Evolutionary conservation across 2,888 invertebrate genomes (phyloP).

Genomic region (Dermolepida albohirtum): DNA sequence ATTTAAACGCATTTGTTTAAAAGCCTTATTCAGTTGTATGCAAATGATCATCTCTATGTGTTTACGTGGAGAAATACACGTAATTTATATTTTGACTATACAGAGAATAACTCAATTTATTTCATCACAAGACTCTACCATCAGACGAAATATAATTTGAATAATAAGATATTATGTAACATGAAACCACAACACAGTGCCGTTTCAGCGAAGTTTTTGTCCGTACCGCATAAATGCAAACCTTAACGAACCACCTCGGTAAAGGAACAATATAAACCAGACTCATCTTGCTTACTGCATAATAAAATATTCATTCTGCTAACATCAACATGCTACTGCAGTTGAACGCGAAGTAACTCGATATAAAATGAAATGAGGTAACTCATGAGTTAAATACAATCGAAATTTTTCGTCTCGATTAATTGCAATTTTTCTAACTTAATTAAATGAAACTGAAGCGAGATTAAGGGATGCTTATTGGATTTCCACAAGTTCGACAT

Average conservation of each 20-base stretch:
- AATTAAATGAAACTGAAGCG: conserved; percentile 24
- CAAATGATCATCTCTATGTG: too few species aligned
- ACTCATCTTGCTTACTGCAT: conserved; percentile 2
- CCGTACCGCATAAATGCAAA: conserved; percentile 16
- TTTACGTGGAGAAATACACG: too few species aligned
- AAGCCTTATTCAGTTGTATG: too few species aligned
- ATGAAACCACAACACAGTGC: conserved; percentile 10
- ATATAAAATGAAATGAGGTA: background rate
- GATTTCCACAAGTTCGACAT: conserved; percentile 23
- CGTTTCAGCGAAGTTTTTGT: background rate
- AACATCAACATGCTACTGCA: conserved; percentile 3
- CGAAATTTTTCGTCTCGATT: background rate
- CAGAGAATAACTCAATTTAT: conserved; percentile 24
- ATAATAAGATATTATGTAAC: conserved; percentile 28
- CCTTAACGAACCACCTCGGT: background rate
- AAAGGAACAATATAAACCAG: conserved; percentile 8
- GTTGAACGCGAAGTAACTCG: background rate
- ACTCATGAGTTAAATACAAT: background rate
- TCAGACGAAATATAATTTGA: conserved; percentile 22
- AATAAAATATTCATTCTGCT: conserved; percentile 20
- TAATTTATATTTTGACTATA: conserved; percentile 20
- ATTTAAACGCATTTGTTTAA: too few species aligned
- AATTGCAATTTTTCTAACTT: conserved; percentile 12
- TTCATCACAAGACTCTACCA: background rate
- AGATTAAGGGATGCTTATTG: conserved; percentile 26